Base-by-base conservation (phyloP, 2,797 vertebrate species). In the Manis crassicaudata region DNA sequence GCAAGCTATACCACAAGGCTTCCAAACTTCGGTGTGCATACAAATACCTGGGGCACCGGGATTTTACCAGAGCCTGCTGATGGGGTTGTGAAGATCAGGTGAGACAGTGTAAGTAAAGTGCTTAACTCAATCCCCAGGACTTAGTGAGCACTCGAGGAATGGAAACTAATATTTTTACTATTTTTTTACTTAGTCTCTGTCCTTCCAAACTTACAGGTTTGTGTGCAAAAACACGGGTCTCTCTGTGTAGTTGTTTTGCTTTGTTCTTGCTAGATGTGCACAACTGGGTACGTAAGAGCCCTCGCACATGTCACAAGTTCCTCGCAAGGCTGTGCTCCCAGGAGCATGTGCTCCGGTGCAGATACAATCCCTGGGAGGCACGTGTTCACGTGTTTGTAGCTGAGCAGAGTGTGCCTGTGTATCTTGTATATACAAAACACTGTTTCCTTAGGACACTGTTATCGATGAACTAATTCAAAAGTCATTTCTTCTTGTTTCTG, bases 401-500 rank as follows among this genome's bases (percentile, higher is more conserved):
- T 23, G 8, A 79, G 11, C 23, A 17, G 23, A 14, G 37, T 67
- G 60, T 70, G n/a, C 37, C 40, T 5, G 6, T 73, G 4, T 20
- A n/a, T 82, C 80, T 88, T 58, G 56, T 73, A 2, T 43, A 43
- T 75, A 72, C 62, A 94, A 83, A 88, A 90, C 76, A 58, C 11
- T 25, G n/a, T 70, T 90, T 96, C 37, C 54, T 94, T 60, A 58
- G 70, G 90, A 95, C 63, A 80, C 14, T 17, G 25, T 10, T 81
- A 40, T 88, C 95, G 87, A 62, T 76, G 20, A 75, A 85, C 29
- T 35, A 27, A 40, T 83, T 92, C 79, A 68, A 84, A 97, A 86
- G 82, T 80, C 70, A 93, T 87, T 97, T 94, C 84, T 46, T 90
- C 68, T 62, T 91, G 37, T 50, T 93, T 96, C 77, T 81, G 21